Base-by-base conservation (phyloP, 1,140 invertebrate species). In the Oryctes rhinoceros region DNA sequence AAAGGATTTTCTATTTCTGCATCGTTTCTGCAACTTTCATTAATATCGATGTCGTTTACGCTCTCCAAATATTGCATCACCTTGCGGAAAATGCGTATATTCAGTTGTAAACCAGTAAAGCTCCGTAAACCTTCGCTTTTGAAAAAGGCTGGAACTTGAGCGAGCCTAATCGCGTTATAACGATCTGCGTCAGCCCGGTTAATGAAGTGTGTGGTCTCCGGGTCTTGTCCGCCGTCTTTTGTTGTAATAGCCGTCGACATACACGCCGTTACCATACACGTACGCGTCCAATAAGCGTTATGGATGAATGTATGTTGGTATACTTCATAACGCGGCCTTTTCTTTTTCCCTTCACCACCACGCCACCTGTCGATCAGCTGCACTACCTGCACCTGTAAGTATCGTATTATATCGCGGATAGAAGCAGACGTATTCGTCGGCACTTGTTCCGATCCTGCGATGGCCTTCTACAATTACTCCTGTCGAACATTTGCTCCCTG, bases 291-390 rank as follows among this genome's bases (percentile, higher is more conserved):
- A 44, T 44, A 44, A 44, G 9, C 39, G 39, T 44, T 44, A 7
- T 10, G 39, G 39, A 44, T 10, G 39, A 10, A 44, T 44, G 39
- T 44, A 44, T 44, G 39, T 44, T 44, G 53, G 53, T 18, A 59
- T 59, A 59, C 53, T 18, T 59, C 18, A 59, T 18, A 59, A 6
- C 18, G 2, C 18, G 9, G 24, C 24, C 24, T 24, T 37, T 71
- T 71, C 35, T 71, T 30, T 20, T 71, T 71, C 65, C 35, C 65
- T 71, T 71, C 65, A 37, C 20, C 24, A 24, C 35, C 11, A 15
- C 65, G 65, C 65, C 65, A 71, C 65, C 65, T 71, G 65, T 71
- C 65, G 65, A 71, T 71, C 65, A 71, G 65, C 65, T 71, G 65
- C 65, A 24, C 13, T 24, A 71, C 65, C 65, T 71, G 65, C 65